Conservation (phyloP, 2,113 vertebrate species). For the Forbesichthys agassizii region DNA sequence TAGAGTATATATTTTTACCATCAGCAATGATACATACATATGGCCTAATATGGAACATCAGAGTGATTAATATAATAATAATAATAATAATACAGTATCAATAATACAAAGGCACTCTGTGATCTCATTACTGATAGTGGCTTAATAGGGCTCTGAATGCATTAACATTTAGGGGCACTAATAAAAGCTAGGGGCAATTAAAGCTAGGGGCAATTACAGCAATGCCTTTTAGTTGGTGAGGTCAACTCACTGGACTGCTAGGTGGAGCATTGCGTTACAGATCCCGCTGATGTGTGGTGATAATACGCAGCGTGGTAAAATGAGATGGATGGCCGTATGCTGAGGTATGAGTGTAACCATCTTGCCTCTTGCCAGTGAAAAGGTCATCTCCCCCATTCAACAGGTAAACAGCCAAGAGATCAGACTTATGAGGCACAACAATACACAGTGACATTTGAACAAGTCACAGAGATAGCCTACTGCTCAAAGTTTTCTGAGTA, state of each 20-base stretch:
- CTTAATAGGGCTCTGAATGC: conserved; percentile 31
- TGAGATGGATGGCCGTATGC: conserved; percentile 8
- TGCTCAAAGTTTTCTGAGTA: not conserved
- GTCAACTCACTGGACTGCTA: conserved; percentile 26
- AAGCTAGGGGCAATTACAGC: conserved; percentile 38
- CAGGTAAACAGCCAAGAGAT: conserved; percentile 43
- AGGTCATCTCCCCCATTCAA: conserved; percentile 41
- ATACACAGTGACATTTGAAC: conserved; percentile 15
- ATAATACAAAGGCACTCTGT: no score
- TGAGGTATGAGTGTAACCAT: conserved; percentile 15
- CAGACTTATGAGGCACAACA: conserved; percentile 26
- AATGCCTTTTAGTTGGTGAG: conserved; percentile 22
- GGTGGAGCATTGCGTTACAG: conserved; percentile 7
- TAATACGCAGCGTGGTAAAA: conserved; percentile 7
- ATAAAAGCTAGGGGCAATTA: conserved; percentile 51
- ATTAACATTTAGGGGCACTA: conserved; percentile 62
- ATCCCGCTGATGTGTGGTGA: conserved; percentile 13
- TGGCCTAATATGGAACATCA: no score
- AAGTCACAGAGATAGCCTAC: not conserved
- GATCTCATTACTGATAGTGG: not conserved
- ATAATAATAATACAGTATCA: not conserved
- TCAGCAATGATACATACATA: not conserved
- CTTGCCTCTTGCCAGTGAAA: conserved; percentile 16
- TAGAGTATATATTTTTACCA: not conserved
- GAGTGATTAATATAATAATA: not conserved